Base-by-base conservation (phyloP, 2,888 invertebrate species). In the Entomobrya multifasciata region DNA sequence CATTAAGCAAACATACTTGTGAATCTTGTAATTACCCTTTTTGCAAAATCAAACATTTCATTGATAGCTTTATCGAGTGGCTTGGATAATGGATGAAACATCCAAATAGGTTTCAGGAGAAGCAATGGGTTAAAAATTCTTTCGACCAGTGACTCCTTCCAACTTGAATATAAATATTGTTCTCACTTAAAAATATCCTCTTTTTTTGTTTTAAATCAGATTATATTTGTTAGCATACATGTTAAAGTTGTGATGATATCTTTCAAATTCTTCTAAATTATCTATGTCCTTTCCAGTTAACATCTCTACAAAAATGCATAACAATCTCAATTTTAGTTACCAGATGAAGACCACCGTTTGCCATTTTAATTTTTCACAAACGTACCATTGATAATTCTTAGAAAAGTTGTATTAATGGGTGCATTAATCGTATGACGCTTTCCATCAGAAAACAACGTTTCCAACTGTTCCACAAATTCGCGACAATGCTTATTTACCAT, bases 161-260 rank as follows among this genome's bases (percentile, higher is more conserved):
- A 76, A 15, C 72, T 74, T 10, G 1, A 25, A 49, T 8, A 47
- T 25, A 36, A 41, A 36, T 22, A 20, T 22, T 47, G 1, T 47
- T 72, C 3, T 72, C 20, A 1, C 62, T 2, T 22, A 3, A 47
- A 72, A 10, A 1, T 25, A 36, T 27, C n/a, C n/a, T n/a, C n/a
- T n/a, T n/a, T n/a, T n/a, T 36, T 8, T 36, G 8, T 36, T 36
- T 36, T 57, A n/a, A 49, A 49, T 3, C 49, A n/a, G 27, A 30
- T 36, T 65, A n/a, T 30, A n/a, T 52, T 5, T 17, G 20, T 22
- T 22, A 15, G n/a, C 74, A 62, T 57, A 55, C 55, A 20, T 49
- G 5, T 65, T 13, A 55, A 83, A 83, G 22, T 83, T 76, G 20
- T 76, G 65, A 27, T 76, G 65, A 22, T 76, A 76, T 13, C 25